These are phyloP conservation scores for Caenorhabditis becei DNA, from an alignment of 2,888 invertebrate species.

Conservation along the genomic window DNA sequence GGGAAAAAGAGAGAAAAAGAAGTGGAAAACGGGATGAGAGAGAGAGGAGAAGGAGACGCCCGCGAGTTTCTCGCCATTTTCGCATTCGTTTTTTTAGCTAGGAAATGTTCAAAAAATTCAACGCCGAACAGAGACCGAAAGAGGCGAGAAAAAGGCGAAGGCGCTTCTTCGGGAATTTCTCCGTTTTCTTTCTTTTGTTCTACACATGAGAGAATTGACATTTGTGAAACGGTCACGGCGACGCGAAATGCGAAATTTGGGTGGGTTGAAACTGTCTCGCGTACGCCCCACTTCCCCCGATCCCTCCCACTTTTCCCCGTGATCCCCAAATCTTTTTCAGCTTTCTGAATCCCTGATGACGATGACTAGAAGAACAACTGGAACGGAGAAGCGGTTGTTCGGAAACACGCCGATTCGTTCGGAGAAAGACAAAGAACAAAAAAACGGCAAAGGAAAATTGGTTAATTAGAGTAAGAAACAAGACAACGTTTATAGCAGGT, in stretches of 20 bases:
- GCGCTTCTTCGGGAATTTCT: not conserved
- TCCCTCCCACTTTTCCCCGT: not conserved
- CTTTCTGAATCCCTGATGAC: not conserved
- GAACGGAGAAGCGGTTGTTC: not conserved
- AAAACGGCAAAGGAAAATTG: not conserved
- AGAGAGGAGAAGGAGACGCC: not conserved
- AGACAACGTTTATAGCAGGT: slow-evolving; percentile 29
- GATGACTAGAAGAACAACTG: not conserved
- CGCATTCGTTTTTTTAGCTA: slow-evolving; percentile 8
- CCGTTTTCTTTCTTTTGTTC: not conserved
- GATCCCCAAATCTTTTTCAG: too few relatives aligned
- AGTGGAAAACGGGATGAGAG: not conserved
- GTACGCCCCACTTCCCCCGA: not conserved
- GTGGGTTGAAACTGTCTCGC: not conserved
- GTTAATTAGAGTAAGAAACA: not conserved
- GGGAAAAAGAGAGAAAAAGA: not conserved
- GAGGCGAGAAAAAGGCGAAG: slow-evolving; percentile 17
- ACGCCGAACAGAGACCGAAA: slow-evolving; percentile 7
- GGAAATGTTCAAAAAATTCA: slow-evolving; percentile 1
- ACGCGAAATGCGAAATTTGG: slow-evolving; percentile 35
- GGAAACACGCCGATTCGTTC: not conserved
- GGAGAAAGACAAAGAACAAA: slow-evolving; percentile 5
- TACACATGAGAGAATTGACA: not conserved
- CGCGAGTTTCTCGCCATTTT: slow-evolving; percentile 43
- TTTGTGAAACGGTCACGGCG: not conserved